phyloP scores from a whole-genome alignment of 2,888 invertebrate species.

The Drosophila ezoana region DNA sequence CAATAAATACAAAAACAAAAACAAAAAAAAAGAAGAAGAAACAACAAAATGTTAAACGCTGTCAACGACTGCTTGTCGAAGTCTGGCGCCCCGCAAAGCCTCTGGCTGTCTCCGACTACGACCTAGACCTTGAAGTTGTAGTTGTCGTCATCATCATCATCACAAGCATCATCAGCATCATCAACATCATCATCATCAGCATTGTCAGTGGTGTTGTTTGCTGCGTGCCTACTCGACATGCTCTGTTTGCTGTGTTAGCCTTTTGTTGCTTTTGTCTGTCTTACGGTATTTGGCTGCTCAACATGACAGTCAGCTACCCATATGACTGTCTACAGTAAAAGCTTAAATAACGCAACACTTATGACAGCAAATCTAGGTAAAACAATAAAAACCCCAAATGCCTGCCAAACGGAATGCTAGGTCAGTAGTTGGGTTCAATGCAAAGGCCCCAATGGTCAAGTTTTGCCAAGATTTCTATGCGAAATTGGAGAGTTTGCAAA shows the following conservation, averaged over 20 bases:
- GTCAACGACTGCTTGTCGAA: constrained; percentile 57
- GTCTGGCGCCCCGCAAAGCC: constrained; percentile 32
- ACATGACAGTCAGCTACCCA: constrained; percentile 33
- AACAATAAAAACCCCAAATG: constrained; percentile 25
- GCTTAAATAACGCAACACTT: constrained; percentile 38
- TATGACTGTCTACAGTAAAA: constrained; percentile 23
- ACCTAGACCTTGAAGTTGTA: constrained; percentile 75
- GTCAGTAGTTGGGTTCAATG: constrained; percentile 28
- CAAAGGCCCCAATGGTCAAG: constrained; percentile 10
- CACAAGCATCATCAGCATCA: constrained; percentile 4
- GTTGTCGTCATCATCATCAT: constrained; percentile 24
- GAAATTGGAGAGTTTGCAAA: background rate
- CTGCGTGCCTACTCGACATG: constrained; percentile 46
- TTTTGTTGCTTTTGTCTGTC: constrained; percentile 37
- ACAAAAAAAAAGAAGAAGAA: constrained; percentile 4
- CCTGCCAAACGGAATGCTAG: constrained; percentile 42
- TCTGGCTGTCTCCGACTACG: constrained; percentile 40
- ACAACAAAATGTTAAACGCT: constrained; percentile 48
- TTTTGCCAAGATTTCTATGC: background rate
- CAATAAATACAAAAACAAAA: constrained; percentile 23
- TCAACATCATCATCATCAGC: constrained; percentile 23
- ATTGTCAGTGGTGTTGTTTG: constrained; percentile 15
- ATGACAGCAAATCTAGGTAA: constrained; percentile 7
- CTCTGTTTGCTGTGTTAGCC: constrained; percentile 60
- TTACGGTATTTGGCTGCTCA: constrained; percentile 33